Evolutionary conservation across 2,113 vertebrate genomes (phyloP).

Genomic region (Perca schrenkii): DNA sequence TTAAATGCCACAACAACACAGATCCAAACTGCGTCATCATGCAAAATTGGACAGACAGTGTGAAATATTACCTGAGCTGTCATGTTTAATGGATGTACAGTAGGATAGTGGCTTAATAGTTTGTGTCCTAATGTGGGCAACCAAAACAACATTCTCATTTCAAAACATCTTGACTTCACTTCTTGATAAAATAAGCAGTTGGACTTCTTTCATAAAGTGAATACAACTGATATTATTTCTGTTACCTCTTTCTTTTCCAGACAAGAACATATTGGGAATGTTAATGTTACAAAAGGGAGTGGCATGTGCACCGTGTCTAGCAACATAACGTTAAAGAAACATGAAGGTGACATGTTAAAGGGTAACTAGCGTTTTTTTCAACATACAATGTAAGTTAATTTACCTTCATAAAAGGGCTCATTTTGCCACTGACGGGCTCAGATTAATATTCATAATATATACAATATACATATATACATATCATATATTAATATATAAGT

Average conservation of each 20-base stretch:
- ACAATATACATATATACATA: no score
- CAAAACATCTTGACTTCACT: neutral
- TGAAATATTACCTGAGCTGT: conserved; percentile 35
- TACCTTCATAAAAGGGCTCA: no score
- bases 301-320: neutral
- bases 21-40: conserved; percentile 13
- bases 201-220: neutral
- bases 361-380: no score
- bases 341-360: neutral
- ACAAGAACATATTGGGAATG: neutral
- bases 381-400: no score
- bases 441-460: no score
- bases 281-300: neutral
- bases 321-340: neutral
- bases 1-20: conserved; percentile 60
- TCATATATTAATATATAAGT: no score
- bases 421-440: no score
- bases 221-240: neutral
- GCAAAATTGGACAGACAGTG: conserved; percentile 16
- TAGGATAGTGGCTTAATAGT: neutral
- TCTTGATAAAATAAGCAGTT: neutral
- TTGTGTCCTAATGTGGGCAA: neutral
- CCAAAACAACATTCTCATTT: neutral
- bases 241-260: neutral
- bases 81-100: conserved; percentile 14